Evolutionary conservation across 2,888 invertebrate genomes (phyloP).

Genomic region (Euphydryas editha): DNA sequence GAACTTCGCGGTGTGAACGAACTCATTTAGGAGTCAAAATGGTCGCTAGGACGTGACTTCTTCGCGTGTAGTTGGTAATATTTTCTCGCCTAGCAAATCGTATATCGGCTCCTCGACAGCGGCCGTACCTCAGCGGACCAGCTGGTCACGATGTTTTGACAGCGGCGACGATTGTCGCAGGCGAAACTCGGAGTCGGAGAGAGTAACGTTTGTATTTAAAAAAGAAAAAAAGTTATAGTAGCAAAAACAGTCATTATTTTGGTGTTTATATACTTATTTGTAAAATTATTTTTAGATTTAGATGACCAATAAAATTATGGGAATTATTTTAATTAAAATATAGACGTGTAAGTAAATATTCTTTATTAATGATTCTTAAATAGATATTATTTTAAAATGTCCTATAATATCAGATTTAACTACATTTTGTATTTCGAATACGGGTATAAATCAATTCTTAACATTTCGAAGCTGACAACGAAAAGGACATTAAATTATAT

Average conservation of each 20-base stretch:
- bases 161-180: slow-evolving; percentile 50
- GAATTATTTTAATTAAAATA: too few species aligned
- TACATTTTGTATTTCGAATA: background rate
- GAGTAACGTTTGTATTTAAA: background rate
- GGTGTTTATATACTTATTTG: too few species aligned
- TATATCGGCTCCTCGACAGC: slow-evolving; percentile 56
- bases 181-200: slow-evolving; percentile 32
- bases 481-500: slow-evolving; percentile 25
- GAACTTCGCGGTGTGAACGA: slow-evolving; percentile 74
- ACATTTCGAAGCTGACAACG: slow-evolving; percentile 8
- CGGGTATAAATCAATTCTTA: slow-evolving; percentile 4
- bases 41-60: slow-evolving; percentile 69
- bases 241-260: too few species aligned
- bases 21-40: slow-evolving; percentile 78
- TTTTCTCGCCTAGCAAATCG: slow-evolving; percentile 57
- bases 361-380: too few species aligned
- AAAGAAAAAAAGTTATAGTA: too few species aligned
- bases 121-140: slow-evolving; percentile 54
- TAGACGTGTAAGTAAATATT: too few species aligned
- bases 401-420: too few species aligned
- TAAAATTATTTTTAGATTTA: too few species aligned
- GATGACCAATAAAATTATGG: too few species aligned
- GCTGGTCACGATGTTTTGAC: slow-evolving; percentile 53
- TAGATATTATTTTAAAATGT: too few species aligned
- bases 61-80: slow-evolving; percentile 54